Base-by-base conservation (phyloP, 2,797 vertebrate species). In the Philypnodon macrostomus region DNA sequence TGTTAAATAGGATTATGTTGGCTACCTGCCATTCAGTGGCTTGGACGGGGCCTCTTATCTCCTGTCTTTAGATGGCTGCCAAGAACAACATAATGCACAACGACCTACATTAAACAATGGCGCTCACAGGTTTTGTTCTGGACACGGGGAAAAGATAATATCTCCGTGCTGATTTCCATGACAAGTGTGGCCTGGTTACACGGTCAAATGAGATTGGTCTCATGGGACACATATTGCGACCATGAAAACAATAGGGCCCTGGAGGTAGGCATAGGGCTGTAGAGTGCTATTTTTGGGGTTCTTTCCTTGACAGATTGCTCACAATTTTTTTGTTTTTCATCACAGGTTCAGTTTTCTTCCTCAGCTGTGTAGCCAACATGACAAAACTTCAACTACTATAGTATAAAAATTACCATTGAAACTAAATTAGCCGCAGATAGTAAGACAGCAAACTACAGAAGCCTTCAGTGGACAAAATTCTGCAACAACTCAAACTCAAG, bases 1-100 rank as follows among this genome's bases (percentile, higher is more conserved):
- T 59, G 63, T 79, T 79, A 84, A 85, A 85, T 74, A 84, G 85
- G 82, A 87, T 87, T 88, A 88, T 11, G 41, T 48, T 81, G 84
- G 84, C 85, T 82, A 77, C 73, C 78, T 83, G 80, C 82, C 80
- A 79, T 75, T 79, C 70, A 64, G 55, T 78, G 66, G 77, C 77
- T 81, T 67, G 71, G 71, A 75, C 77, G 64, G 66, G 64, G 77
- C 69, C 77, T 83, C 77, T 86, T 85, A 85, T 85, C 80, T 79
- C 52, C 75, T 63, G 69, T 77, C 75, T 84, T 79, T 67, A 79
- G 75, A 79, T 24, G 58, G 57, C 53, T 79, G 74, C 79, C 68
- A 81, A 76, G 47, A 82, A 83, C 77, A 77, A 79, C 79, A 79
- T 54, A 70, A 74, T 56, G 67, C 58, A 75, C 21, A 45, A 69